phyloP scores from a whole-genome alignment of 2,797 vertebrate species.

The Sebastes wilsoni region DNA sequence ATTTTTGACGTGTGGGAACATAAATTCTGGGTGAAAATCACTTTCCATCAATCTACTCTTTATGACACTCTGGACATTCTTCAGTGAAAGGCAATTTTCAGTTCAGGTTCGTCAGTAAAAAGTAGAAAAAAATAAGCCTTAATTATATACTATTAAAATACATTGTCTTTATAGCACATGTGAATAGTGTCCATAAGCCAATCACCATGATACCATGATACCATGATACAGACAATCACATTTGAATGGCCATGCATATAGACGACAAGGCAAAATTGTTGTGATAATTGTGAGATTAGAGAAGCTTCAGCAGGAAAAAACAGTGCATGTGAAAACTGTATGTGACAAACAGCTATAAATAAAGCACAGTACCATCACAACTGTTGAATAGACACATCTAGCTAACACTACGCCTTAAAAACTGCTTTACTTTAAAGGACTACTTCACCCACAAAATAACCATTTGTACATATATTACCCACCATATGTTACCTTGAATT shows the following conservation, averaged over 20 bases:
- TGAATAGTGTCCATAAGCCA: neutral
- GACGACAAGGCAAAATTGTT: neutral
- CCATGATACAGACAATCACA: neutral
- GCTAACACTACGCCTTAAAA: neutral
- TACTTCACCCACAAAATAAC: neutral
- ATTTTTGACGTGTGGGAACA: slow-evolving; percentile 44
- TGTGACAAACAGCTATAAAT: neutral
- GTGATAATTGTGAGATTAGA: neutral
- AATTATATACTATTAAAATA: neutral
- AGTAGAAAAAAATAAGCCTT: neutral
- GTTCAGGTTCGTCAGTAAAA: neutral
- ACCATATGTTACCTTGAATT: neutral
- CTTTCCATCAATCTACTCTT: slow-evolving; percentile 1
- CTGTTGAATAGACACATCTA: neutral
- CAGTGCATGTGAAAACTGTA: neutral
- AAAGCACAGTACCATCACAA: neutral
- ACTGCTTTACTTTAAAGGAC: neutral
- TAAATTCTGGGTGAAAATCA: slow-evolving; percentile 15
- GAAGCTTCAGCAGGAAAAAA: neutral
- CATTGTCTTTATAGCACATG: neutral
- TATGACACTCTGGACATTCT: neutral
- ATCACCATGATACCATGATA: neutral
- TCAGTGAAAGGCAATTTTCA: neutral
- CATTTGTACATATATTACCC: neutral
- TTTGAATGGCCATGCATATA: neutral